A percentile compares a stretch with the other conserved stretches of the same genome.
Evolutionary conservation across 2,113 vertebrate species (phyloP).

Genomic region (Ameiurus melas): DNA sequence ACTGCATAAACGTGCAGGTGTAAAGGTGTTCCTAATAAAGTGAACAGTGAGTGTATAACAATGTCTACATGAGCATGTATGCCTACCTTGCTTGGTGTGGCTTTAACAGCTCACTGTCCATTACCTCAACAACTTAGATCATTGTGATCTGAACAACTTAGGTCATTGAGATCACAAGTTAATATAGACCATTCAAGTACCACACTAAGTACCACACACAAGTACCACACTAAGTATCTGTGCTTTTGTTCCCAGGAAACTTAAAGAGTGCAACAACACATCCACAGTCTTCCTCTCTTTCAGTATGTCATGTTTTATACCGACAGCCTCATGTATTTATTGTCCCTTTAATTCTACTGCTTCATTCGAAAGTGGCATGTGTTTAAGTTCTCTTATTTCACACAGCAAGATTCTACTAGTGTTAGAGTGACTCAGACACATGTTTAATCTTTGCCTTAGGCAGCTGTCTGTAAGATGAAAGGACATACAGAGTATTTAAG

Average conservation of each 20-base stretch:
- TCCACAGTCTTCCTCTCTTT: not conserved
- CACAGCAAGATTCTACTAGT: not conserved
- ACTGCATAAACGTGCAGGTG: too few species aligned
- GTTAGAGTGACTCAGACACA: not conserved
- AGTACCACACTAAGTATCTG: too few species aligned
- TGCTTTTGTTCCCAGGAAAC: constrained; percentile 6
- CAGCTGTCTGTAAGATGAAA: not conserved
- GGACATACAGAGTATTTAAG: not conserved
- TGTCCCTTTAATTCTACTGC: not conserved
- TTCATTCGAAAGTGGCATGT: not conserved
- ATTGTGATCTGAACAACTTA: not conserved
- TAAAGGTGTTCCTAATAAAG: too few species aligned
- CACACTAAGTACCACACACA: not conserved
- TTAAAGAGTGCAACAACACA: not conserved
- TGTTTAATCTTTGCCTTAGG: constrained; percentile 18
- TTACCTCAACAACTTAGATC: too few species aligned
- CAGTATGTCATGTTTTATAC: not conserved
- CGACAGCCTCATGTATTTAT: not conserved
- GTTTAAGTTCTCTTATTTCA: constrained; percentile 7
- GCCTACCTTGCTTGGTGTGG: not conserved
- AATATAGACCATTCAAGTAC: not conserved
- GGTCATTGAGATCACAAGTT: not conserved
- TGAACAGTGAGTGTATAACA: not conserved
- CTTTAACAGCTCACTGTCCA: too few species aligned
- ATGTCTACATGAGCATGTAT: not conserved